Evolutionary conservation across 2,797 vertebrate species (phyloP).

Genomic region (Bovichtus diacanthus): DNA sequence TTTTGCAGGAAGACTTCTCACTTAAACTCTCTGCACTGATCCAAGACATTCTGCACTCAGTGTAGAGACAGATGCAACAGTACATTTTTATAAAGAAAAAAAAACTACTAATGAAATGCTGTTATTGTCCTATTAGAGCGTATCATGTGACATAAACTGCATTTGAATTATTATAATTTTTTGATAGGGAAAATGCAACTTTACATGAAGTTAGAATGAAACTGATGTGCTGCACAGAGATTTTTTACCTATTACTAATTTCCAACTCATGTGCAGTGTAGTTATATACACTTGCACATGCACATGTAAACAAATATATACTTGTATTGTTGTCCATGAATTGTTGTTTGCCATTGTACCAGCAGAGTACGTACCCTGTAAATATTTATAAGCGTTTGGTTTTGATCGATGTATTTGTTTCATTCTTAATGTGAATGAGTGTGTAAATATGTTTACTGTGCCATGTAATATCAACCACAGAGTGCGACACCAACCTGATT

Average conservation of each 20-base stretch:
- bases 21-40: constrained; percentile 82
- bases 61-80: constrained; percentile 55
- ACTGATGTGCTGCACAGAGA: no score
- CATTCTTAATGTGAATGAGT: constrained; percentile 32
- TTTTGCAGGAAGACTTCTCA: constrained; percentile 83
- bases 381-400: constrained; percentile 54
- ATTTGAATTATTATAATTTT: no score
- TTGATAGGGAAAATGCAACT: no score
- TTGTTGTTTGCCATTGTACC: constrained; percentile 23
- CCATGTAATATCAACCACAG: constrained; percentile 11
- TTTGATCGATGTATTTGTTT: constrained; percentile 23
- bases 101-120: neutral
- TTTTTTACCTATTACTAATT: no score
- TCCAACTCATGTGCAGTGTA: no score
- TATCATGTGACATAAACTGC: constrained; percentile 17
- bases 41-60: constrained; percentile 82
- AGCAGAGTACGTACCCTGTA: constrained; percentile 50
- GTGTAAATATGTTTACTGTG: constrained; percentile 22
- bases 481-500: neutral
- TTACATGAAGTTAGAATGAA: no score
- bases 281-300: no score
- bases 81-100: neutral
- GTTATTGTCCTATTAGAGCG: neutral
- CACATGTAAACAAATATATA: no score
- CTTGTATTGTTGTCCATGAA: neutral